Conservation (phyloP, 2,113 vertebrate species). For the Sinocyclocheilus rhinocerous region DNA sequence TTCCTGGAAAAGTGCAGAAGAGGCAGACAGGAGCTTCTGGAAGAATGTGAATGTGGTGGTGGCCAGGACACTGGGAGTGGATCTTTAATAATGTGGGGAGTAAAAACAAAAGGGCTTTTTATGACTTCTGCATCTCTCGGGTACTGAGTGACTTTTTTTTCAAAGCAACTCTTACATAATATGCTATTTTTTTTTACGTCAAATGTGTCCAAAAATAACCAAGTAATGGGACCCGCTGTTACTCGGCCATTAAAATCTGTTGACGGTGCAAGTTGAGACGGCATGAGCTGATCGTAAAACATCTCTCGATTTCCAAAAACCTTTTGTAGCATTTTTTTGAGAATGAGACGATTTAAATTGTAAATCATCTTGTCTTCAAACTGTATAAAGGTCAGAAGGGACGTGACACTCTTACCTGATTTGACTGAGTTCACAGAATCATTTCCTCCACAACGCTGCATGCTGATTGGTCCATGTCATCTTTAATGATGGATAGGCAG, state of each 20-base stretch:
- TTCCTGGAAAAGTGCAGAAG: constrained; percentile 67
- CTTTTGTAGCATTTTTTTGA: constrained; percentile 17
- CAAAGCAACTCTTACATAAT: background rate
- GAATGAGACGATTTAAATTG: background rate
- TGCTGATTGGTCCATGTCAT: constrained; percentile 86
- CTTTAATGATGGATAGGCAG: constrained; percentile 81
- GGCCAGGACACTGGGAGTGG: constrained; percentile 12
- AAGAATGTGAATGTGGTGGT: background rate
- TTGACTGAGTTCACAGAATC: constrained; percentile 84
- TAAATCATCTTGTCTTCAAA: background rate
- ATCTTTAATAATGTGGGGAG: constrained; percentile 13
- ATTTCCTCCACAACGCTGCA: constrained; percentile 89
- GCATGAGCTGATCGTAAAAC: constrained; percentile 18
- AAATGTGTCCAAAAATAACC: background rate
- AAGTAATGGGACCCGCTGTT: background rate
- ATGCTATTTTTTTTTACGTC: background rate
- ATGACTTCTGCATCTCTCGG: constrained; percentile 4
- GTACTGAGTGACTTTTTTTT: background rate
- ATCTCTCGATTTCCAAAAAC: background rate
- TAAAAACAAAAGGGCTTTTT: constrained; percentile 38
- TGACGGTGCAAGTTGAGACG: constrained; percentile 5
- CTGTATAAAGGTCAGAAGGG: background rate
- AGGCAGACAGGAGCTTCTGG: constrained; percentile 50
- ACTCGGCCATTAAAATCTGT: background rate
- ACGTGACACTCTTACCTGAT: constrained; percentile 18